These are phyloP conservation scores for Chitala chitala DNA, from an alignment of 2,113 vertebrate genomes.

Conservation along the genomic window DNA sequence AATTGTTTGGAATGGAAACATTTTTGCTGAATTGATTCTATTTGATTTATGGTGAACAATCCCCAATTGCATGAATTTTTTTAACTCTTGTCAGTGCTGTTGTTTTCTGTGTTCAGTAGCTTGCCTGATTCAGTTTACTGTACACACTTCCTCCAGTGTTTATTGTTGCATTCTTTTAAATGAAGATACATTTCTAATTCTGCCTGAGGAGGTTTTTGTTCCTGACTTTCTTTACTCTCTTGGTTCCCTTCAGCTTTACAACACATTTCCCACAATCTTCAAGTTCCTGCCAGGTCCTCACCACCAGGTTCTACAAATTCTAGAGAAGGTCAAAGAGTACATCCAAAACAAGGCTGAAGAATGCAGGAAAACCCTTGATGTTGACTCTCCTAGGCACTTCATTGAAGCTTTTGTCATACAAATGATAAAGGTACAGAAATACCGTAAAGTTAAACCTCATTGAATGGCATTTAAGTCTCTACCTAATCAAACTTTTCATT, in stretches of 20 bases:
- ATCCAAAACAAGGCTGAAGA: slow-evolving; percentile 36
- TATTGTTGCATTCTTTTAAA: background rate
- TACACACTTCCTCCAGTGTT: background rate
- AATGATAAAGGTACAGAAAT: too few species aligned
- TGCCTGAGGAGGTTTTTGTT: too few species aligned
- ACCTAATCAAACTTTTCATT: too few species aligned
- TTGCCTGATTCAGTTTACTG: too few species aligned
- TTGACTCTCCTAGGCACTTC: slow-evolving; percentile 42
- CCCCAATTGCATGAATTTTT: background rate
- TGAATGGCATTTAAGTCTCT: too few species aligned
- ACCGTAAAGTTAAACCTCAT: too few species aligned
- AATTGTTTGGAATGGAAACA: too few species aligned
- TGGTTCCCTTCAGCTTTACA: slow-evolving; percentile 36
- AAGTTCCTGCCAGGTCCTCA: slow-evolving; percentile 48
- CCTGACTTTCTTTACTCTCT: background rate
- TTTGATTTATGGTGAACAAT: background rate
- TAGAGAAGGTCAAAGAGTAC: slow-evolving; percentile 31
- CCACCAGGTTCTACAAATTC: slow-evolving; percentile 21
- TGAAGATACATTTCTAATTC: too few species aligned
- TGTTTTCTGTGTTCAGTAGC: background rate
- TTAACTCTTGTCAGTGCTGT: background rate
- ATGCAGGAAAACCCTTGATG: slow-evolving; percentile 42
- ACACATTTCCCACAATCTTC: slow-evolving; percentile 45
- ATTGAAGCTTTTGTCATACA: slow-evolving; percentile 53
- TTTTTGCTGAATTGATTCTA: too few species aligned